Conservation (phyloP, 2,113 vertebrate species). For the Ochotona curzoniae region DNA sequence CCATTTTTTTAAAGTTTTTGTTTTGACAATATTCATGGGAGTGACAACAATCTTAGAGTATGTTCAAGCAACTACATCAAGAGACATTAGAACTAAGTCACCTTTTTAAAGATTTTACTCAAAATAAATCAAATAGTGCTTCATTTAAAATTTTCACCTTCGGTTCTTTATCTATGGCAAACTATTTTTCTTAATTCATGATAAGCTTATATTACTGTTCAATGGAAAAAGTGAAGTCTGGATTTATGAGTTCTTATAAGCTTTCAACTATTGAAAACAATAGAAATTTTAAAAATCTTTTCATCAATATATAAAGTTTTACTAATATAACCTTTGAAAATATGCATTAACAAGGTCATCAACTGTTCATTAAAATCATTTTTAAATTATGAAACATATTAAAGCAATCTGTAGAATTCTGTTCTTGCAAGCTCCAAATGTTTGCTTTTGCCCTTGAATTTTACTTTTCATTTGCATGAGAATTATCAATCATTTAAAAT, state of each 20-base stretch:
- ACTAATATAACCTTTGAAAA: background rate
- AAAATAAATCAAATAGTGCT: background rate
- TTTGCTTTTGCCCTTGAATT: background rate
- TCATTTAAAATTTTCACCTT: background rate
- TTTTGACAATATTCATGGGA: background rate
- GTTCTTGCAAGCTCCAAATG: background rate
- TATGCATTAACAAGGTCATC: background rate
- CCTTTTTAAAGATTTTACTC: background rate
- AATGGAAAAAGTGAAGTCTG: background rate
- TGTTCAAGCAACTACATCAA: background rate
- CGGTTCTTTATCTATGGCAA: background rate
- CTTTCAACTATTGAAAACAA: background rate
- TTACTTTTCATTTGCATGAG: background rate
- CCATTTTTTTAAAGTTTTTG: background rate
- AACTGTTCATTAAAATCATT: background rate
- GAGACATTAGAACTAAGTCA: background rate
- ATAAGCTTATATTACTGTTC: slow-evolving; percentile 5
- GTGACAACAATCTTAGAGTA: background rate
- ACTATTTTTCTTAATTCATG: background rate
- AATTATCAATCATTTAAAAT: background rate
- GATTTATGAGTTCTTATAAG: background rate
- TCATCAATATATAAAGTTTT: background rate
- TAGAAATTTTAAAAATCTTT: background rate
- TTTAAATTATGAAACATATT: slow-evolving; percentile 18
- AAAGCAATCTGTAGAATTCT: background rate